Evolutionary conservation across 1,140 invertebrate species (phyloP).

Genomic region (Pteromalus puparum): DNA sequence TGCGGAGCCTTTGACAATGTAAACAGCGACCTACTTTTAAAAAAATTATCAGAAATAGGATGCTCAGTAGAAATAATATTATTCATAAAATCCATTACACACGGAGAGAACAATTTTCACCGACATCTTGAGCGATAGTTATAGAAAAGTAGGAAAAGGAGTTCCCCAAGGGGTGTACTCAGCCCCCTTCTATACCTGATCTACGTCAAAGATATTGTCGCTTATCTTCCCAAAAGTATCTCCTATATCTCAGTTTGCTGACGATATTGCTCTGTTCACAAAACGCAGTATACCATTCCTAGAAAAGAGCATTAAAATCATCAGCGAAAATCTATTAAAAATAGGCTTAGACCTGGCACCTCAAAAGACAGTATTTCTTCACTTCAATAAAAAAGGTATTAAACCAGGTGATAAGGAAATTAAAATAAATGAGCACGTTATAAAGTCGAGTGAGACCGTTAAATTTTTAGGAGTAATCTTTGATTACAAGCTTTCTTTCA

Average conservation of each 20-base stretch:
- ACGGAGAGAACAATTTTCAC: background rate
- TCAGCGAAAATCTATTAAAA: background rate
- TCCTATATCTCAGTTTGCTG: conserved; percentile 1
- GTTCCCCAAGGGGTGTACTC: no score
- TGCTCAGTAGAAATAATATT: conserved; percentile 17
- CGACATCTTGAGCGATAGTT: background rate
- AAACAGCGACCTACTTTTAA: conserved; percentile 37
- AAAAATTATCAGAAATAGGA: conserved; percentile 26
- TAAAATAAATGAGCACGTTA: no score
- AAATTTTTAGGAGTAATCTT: no score
- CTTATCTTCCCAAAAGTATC: background rate
- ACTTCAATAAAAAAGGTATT: no score
- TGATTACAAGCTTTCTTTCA: no score
- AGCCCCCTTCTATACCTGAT: conserved; percentile 3
- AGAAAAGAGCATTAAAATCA: background rate
- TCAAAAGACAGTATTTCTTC: background rate
- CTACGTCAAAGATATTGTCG: background rate
- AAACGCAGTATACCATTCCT: background rate
- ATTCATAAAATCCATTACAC: background rate
- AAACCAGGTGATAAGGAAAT: no score
- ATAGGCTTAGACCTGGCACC: background rate
- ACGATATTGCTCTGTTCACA: background rate
- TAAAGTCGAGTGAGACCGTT: no score
- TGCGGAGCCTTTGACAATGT: conserved; percentile 54
- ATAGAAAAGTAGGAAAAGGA: background rate